Evolutionary conservation across 2,888 invertebrate genomes (phyloP).

Genomic region (Reticulitermes lucifugus): DNA sequence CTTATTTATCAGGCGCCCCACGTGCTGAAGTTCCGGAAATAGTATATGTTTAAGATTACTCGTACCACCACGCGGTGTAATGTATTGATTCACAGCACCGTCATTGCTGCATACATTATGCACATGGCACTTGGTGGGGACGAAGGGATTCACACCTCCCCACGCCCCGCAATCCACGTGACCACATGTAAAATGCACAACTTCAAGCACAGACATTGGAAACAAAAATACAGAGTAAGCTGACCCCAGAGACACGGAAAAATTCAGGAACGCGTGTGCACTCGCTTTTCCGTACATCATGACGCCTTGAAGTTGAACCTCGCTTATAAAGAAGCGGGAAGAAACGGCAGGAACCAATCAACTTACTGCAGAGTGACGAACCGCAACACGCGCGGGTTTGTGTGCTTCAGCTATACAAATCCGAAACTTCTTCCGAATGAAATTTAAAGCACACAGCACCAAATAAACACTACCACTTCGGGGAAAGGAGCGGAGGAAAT

Average conservation of each 20-base stretch:
- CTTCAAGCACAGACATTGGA: neutral
- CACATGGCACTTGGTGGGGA: constrained; percentile 25
- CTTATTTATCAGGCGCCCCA: neutral
- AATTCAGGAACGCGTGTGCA: neutral
- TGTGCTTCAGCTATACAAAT: neutral
- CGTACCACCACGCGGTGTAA: neutral
- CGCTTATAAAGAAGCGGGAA: neutral
- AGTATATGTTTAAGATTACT: neutral
- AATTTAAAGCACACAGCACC: neutral
- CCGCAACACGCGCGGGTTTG: neutral
- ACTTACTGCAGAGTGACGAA: neutral
- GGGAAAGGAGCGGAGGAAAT: too few relatives aligned
- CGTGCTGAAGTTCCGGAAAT: neutral
- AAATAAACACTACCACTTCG: too few relatives aligned
- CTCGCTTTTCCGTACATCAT: neutral
- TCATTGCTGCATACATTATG: constrained; percentile 34
- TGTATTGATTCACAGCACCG: constrained; percentile 30
- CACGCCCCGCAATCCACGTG: neutral
- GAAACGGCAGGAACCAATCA: neutral
- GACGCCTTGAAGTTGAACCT: neutral
- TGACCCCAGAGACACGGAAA: constrained; percentile 2
- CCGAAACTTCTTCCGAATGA: neutral
- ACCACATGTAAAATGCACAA: constrained; percentile 29
- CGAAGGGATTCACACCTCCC: constrained; percentile 15
- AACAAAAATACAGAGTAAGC: constrained; percentile 17